Evolutionary conservation across 2,888 invertebrate species (phyloP), one percentile per base, ranked within the genome.

Genomic region (Schizaphis graminum): DNA sequence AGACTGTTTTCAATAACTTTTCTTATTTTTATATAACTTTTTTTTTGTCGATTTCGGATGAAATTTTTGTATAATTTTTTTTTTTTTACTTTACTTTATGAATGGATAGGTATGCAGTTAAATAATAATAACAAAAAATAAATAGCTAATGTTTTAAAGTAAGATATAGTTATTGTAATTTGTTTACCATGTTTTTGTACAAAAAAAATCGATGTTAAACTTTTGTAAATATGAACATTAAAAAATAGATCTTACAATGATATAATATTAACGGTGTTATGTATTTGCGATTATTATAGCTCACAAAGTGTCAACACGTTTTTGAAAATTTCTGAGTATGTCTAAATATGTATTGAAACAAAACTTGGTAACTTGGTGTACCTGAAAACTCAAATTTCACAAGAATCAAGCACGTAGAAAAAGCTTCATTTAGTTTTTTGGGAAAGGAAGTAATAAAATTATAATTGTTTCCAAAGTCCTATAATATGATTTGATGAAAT

Each of bases 101-200:
- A 56, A 26, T 44, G 53, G 41, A 26, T 44, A 44, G 41, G 44
- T 47, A 35, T 41, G 24, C 49, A 41, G 53, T 26, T 35, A 35
- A 67, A 88, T 53, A 86, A 86, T 47, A 47, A 47, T 47, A 56
- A 53, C 53, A 35, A 88, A 26, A 49, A n/a, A 49, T 61, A 61
- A 87, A 49, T 67, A 67, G 88, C 67, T 49, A 88, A 92, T 67
- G 41, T 61, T 88, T n/a, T 26, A 61, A 35, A 47, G 4, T 61
- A 28, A 77, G 41, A 56, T 44, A 57, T 85, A 86, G 35, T 57
- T 88, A 88, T 88, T 86, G 91, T 91, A 91, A 86, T 92, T 86
- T 88, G 49, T 84, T 89, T 89, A 89, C 93, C 84, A 26, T 89
- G 67, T 93, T 92, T 93, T 89, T 93, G 89, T 93, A 93, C n/a